Percentiles rank a stretch among this genome's conserved stretches.
Conservation (phyloP, 1,140 invertebrate genomes). For the Eurosta solidaginis region DNA sequence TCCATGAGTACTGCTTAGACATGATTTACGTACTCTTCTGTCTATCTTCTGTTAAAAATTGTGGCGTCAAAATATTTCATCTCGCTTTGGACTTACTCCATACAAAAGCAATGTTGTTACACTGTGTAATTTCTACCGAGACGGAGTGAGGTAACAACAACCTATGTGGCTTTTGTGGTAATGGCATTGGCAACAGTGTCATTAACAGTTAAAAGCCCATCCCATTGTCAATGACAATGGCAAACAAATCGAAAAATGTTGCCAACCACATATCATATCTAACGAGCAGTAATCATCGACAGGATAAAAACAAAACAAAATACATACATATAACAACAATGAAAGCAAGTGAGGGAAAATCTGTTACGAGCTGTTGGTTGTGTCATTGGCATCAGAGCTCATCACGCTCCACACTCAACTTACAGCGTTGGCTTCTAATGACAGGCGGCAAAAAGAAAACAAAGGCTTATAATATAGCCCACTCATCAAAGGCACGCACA, state of each 20-base stretch:
- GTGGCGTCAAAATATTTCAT: too few species aligned
- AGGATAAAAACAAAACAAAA: background rate
- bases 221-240: conserved; percentile 2
- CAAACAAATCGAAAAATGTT: conserved; percentile 26
- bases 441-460: background rate
- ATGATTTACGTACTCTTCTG: too few species aligned
- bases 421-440: background rate
- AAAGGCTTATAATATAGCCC: background rate
- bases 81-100: too few species aligned
- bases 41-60: too few species aligned
- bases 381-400: background rate
- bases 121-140: too few species aligned
- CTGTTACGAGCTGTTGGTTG: background rate
- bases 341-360: background rate
- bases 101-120: too few species aligned
- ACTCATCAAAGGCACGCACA: background rate
- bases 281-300: background rate
- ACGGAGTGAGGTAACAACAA: too few species aligned
- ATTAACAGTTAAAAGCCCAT: conserved; percentile 8
- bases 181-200: conserved; percentile 16
- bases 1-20: too few species aligned
- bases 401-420: background rate
- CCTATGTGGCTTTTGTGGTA: background rate
- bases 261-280: background rate
- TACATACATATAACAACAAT: background rate